These are phyloP conservation scores for Malaclemys terrapin DNA, from an alignment of 2,113 vertebrate genomes.

Conservation along the genomic window DNA sequence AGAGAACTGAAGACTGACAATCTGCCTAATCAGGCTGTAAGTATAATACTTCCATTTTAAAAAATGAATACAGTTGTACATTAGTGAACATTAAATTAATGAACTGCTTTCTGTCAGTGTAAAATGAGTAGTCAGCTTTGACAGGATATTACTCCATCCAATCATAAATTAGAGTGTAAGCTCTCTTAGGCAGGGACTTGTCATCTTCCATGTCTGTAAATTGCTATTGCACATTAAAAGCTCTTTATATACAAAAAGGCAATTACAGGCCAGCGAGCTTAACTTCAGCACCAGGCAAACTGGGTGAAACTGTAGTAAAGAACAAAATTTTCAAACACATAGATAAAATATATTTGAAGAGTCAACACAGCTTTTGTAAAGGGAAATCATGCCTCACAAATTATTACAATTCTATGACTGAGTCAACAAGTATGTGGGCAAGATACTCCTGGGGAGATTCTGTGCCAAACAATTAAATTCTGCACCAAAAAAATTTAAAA, in stretches of 20 bases:
- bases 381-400: too few relatives aligned
- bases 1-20: conserved; percentile 86
- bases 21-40: conserved; percentile 83
- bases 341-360: not conserved
- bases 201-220: not conserved
- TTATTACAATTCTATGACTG: too few relatives aligned
- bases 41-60: conserved; percentile 62
- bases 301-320: not conserved
- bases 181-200: not conserved
- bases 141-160: not conserved
- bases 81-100: not conserved
- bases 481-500: too few relatives aligned
- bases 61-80: not conserved
- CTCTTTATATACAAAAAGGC: not conserved
- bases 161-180: not conserved
- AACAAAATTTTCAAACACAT: not conserved
- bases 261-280: not conserved
- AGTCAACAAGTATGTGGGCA: too few relatives aligned
- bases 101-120: not conserved
- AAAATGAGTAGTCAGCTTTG: not conserved
- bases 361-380: not conserved
- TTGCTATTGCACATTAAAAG: not conserved
- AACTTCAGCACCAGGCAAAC: not conserved
- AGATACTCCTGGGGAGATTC: too few relatives aligned
- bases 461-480: too few relatives aligned